Percentiles rank a stretch among this genome's conserved stretches.
These are phyloP conservation scores for Crematogaster levior DNA, from an alignment of 2,888 invertebrate species.

Conservation along the genomic window DNA sequence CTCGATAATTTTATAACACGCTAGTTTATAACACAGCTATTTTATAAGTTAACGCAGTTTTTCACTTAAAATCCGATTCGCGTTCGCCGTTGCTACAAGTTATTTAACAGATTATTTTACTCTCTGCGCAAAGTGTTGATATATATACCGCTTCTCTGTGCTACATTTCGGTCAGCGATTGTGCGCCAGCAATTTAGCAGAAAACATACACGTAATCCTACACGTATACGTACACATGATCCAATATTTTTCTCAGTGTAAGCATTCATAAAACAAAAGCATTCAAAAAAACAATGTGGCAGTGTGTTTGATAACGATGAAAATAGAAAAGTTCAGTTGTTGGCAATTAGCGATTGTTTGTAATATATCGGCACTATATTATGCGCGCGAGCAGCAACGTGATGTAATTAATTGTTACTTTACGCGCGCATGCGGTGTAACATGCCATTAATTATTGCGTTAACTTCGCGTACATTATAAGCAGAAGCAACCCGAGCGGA, in stretches of 20 bases:
- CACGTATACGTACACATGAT: not conserved
- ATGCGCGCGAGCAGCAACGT: conserved; percentile 28
- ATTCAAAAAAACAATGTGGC: not conserved
- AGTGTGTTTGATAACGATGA: not conserved
- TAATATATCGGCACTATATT: conserved; percentile 36
- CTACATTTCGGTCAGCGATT: not conserved
- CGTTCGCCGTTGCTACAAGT: not conserved
- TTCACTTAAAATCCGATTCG: conserved; percentile 20
- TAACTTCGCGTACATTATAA: conserved; percentile 46
- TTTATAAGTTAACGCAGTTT: no score
- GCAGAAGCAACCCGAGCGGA: conserved; percentile 40
- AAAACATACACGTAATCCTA: not conserved
- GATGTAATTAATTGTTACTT: conserved; percentile 52
- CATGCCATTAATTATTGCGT: conserved; percentile 48
- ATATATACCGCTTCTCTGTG: no score
- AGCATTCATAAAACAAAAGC: not conserved
- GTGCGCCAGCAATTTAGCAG: not conserved
- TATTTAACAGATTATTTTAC: not conserved
- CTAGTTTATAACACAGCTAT: no score
- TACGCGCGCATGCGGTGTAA: conserved; percentile 34
- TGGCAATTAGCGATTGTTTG: conserved; percentile 46
- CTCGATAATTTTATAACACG: no score
- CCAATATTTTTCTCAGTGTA: not conserved
- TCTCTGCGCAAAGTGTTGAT: not conserved
- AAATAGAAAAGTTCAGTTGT: not conserved